Conservation (phyloP, 1,140 invertebrate genomes). For the Anastrepha obliqua region DNA sequence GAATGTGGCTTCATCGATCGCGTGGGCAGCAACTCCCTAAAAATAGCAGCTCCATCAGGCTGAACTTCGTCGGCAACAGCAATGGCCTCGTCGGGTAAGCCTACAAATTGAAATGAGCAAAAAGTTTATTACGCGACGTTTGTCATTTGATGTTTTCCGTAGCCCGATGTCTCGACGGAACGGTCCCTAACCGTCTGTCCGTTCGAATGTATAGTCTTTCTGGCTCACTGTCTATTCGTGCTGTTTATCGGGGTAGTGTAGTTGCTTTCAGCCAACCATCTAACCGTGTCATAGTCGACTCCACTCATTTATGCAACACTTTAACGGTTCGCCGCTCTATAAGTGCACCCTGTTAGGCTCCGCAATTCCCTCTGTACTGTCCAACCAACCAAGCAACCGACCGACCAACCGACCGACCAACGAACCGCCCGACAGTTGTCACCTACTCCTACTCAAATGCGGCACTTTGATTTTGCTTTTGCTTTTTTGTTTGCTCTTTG, state of each 20-base stretch:
- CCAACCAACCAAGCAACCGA: neutral
- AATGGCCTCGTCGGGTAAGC: neutral
- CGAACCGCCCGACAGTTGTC: constrained; percentile 8
- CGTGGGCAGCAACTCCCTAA: constrained; percentile 31
- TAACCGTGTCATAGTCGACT: neutral
- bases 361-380: neutral
- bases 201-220: neutral
- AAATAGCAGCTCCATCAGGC: neutral
- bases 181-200: constrained; percentile 10
- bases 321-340: neutral
- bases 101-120: neutral
- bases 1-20: constrained; percentile 39
- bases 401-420: neutral
- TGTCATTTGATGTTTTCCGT: constrained; percentile 14
- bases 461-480: neutral
- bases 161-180: neutral
- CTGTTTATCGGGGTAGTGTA: neutral
- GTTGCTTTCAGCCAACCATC: neutral
- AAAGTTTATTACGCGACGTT: neutral
- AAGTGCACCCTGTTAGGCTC: neutral
- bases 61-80: constrained; percentile 12
- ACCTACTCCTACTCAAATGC: constrained; percentile 8
- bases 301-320: constrained; percentile 24
- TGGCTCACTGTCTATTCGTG: neutral
- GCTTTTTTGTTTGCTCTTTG: constrained; percentile 20